phyloP scores from a whole-genome alignment of 2,888 invertebrate species.

The Agelastica alni region DNA sequence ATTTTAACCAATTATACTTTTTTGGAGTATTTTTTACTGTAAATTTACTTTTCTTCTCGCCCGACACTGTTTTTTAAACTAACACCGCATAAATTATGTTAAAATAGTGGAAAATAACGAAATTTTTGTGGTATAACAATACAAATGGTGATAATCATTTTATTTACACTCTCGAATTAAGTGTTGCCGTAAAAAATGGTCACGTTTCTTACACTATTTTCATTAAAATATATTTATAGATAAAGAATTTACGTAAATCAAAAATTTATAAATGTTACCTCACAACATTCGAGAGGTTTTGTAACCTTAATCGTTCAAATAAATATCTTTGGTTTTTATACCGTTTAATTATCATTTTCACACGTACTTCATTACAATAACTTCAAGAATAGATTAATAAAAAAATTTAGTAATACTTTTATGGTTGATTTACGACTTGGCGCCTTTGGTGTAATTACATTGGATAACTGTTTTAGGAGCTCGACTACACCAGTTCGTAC shows the following conservation, averaged over 20 bases:
- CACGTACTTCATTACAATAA: no score
- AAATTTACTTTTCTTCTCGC: neutral
- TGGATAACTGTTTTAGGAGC: no score
- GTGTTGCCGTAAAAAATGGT: neutral
- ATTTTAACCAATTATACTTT: no score
- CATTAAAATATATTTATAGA: neutral
- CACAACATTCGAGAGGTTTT: no score
- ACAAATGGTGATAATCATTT: constrained; percentile 12
- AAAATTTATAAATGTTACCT: neutral
- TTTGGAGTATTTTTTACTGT: neutral
- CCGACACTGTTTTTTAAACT: neutral
- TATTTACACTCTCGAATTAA: neutral
- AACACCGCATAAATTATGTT: constrained; percentile 8
- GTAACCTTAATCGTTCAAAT: no score
- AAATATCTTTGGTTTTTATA: no score
- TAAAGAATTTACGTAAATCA: neutral
- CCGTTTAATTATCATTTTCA: no score
- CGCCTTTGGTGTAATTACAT: no score
- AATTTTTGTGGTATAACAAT: constrained; percentile 9
- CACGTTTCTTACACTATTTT: neutral
- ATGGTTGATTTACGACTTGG: no score
- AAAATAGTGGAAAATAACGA: constrained; percentile 9
- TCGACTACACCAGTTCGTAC: no score
- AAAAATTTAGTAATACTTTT: no score
- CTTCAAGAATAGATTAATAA: no score